A percentile compares a stretch with the other conserved stretches of the same genome.
Evolutionary conservation across 1,140 invertebrate genomes (phyloP).

Genomic region (Trachymyrmex septentrionalis): DNA sequence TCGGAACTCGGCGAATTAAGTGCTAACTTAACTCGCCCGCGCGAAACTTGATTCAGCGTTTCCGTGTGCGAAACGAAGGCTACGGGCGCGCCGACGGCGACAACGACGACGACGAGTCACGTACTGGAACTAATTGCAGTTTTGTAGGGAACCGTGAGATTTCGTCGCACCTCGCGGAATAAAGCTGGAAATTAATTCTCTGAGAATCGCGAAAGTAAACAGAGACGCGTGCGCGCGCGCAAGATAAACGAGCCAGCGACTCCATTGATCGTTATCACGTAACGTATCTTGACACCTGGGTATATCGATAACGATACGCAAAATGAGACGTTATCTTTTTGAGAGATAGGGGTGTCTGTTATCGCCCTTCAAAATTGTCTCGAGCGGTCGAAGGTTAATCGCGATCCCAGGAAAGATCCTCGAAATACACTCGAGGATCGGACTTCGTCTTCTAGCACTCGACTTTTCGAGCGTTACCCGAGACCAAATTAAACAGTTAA

Average conservation of each 20-base stretch:
- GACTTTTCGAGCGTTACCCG: constrained; percentile 29
- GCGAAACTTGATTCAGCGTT: constrained; percentile 67
- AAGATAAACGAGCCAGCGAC: constrained; percentile 39
- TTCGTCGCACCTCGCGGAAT: constrained; percentile 35
- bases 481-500: constrained; percentile 67
- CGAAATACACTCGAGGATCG: constrained; percentile 30
- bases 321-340: constrained; percentile 23
- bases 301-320: constrained; percentile 18
- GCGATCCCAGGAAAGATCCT: neutral
- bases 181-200: constrained; percentile 60
- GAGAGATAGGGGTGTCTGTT: neutral
- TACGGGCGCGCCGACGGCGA: constrained; percentile 57
- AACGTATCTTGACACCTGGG: constrained; percentile 9
- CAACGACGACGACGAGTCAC: constrained; percentile 72
- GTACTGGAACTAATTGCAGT: constrained; percentile 76
- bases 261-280: constrained; percentile 40
- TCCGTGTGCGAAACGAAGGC: constrained; percentile 53
- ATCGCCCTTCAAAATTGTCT: constrained; percentile 16
- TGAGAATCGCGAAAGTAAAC: constrained; percentile 42
- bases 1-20: constrained; percentile 74
- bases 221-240: neutral
- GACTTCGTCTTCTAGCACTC: constrained; percentile 21
- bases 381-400: constrained; percentile 29
- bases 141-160: constrained; percentile 66
- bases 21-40: constrained; percentile 69